Percentiles rank a stretch among this genome's conserved stretches.
phyloP scores from a whole-genome alignment of 2,797 vertebrate genomes.

The Euthynnus affinis region DNA sequence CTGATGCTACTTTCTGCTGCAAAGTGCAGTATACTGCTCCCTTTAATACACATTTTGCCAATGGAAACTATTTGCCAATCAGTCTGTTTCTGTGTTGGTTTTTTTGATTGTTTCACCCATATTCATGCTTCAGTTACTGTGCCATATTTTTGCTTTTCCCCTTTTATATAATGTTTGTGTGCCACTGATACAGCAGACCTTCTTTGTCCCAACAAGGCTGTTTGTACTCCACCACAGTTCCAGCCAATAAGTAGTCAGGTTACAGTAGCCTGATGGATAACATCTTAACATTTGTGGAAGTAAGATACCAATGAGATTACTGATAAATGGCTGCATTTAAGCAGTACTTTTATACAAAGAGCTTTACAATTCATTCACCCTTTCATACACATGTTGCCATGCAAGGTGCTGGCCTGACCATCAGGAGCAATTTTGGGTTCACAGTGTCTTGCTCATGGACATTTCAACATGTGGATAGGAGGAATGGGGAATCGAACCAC shows the following conservation, averaged over 20 bases:
- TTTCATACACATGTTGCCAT: too few species aligned
- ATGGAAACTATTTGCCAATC: neutral
- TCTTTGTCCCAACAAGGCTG: neutral
- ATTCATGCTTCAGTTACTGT: neutral
- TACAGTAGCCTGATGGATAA: neutral
- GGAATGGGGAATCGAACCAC: too few species aligned
- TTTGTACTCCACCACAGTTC: neutral
- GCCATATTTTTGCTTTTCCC: slow-evolving; percentile 13
- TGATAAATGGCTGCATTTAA: too few species aligned
- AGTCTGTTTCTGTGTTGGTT: neutral
- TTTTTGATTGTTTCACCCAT: neutral
- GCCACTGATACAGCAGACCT: neutral
- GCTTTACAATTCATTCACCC: too few species aligned
- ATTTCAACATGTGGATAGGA: too few species aligned
- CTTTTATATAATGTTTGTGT: neutral
- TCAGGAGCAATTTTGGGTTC: too few species aligned
- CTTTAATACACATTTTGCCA: neutral
- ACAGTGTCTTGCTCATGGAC: too few species aligned
- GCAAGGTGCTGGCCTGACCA: too few species aligned
- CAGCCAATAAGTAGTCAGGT: neutral
- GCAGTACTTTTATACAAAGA: too few species aligned
- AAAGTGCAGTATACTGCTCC: neutral
- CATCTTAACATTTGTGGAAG: neutral
- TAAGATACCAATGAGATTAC: neutral
- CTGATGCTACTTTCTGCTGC: neutral